Percentiles rank a stretch among this genome's conserved stretches.
Conservation (phyloP, 2,888 invertebrate species). For the Phlogophora meticulosa region DNA sequence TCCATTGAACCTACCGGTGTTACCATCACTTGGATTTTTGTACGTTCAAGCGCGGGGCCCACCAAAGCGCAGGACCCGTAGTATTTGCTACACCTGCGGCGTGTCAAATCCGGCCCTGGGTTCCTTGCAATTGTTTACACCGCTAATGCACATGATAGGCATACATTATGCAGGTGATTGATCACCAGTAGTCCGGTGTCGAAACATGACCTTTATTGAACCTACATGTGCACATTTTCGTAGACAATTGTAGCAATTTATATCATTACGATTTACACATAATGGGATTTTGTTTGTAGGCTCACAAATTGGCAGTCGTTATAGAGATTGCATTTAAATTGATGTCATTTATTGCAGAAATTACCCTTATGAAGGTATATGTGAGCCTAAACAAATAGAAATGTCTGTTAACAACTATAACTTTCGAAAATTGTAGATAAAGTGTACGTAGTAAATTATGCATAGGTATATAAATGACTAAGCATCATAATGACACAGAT, state of each 20-base stretch:
- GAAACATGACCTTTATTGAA: conserved; percentile 77
- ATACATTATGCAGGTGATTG: conserved; percentile 67
- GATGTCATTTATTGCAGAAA: conserved; percentile 76
- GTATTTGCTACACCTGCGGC: no score
- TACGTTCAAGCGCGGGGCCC: no score
- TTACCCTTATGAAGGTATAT: conserved; percentile 65
- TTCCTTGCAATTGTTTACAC: conserved; percentile 34
- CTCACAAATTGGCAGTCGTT: conserved; percentile 75
- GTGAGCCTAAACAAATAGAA: conserved; percentile 46
- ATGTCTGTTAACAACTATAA: conserved; percentile 18
- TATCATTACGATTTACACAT: conserved; percentile 81
- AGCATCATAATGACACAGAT: conserved; percentile 61
- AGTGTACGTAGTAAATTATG: conserved; percentile 30
- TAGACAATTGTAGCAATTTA: conserved; percentile 82
- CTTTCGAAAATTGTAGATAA: conserved; percentile 6
- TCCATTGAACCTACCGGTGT: no score
- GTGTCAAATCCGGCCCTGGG: neutral
- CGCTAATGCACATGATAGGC: conserved; percentile 31
- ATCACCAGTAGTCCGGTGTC: conserved; percentile 73
- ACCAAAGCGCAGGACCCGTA: no score
- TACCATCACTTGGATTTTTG: no score
- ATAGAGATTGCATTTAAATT: conserved; percentile 85
- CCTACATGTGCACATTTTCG: conserved; percentile 66
- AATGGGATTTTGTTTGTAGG: conserved; percentile 79
- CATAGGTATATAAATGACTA: conserved; percentile 23